Evolutionary conservation across 92 coral and sea anemone species (phyloP), one percentile per base, ranked within the genome.

Genomic region (Diadumene lineata): DNA sequence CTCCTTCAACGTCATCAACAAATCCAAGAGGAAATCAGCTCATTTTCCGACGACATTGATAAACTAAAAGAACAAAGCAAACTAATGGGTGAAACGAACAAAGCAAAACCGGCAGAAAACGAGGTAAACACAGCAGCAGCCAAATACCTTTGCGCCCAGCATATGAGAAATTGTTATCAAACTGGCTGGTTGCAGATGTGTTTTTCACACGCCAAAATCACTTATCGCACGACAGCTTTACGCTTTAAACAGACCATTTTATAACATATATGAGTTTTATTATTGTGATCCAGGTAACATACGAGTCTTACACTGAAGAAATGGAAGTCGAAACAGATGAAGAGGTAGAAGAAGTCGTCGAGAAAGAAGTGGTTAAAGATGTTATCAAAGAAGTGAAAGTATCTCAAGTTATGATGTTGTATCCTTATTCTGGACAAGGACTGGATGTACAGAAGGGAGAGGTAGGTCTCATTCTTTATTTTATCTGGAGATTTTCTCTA

Each of bases 251-350:
- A n/a, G n/a, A n/a, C n/a, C n/a, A n/a, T n/a, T n/a, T n/a, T n/a
- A n/a, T n/a, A n/a, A n/a, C n/a, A n/a, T n/a, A n/a, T n/a, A n/a
- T n/a, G n/a, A n/a, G n/a, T 2, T 16, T 31, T n/a, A n/a, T 58
- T 21, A 7, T 34, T 69, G 48, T 27, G 50, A 19, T 38, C 7
- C 63, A 89, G 82, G 72, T 74, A 44, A 87, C 75, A 31, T 86
- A 75, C 53, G 97, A 94, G 71, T 65, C 83, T 18, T 94, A 81
- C 69, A 79, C 77, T 21, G 97, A 94, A 63, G 98, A 94, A 83
- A 76, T 83, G 48, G 98, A 94, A 44, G 91, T 94, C 11, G 98
- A 94, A 60, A 88, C 97, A 1, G 98, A 94, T 23, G 98, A 94
- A 70, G 98, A 94, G 72, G 91, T 91, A 13, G 98, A 94, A 76